Evolutionary conservation across 2,797 vertebrate genomes (phyloP).

Genomic region (Melanotaenia nigrans): DNA sequence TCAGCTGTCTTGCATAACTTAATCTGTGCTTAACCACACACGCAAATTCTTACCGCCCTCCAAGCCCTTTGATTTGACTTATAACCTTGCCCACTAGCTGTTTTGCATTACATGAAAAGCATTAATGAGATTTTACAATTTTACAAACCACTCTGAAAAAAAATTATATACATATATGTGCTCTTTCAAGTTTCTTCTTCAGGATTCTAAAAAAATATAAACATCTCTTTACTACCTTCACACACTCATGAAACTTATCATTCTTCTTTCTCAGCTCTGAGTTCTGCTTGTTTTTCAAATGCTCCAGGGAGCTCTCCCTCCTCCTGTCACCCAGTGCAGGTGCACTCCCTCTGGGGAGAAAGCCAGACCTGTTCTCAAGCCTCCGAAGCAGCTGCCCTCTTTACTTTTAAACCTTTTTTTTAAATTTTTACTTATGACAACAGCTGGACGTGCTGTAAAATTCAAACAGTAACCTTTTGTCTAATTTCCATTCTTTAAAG

Average conservation of each 20-base stretch:
- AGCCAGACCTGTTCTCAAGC: constrained; percentile 62
- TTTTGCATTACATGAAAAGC: neutral
- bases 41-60: constrained; percentile 2
- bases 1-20: neutral
- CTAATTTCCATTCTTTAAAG: constrained; percentile 34
- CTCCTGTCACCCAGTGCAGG: constrained; percentile 64
- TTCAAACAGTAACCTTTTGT: constrained; percentile 56
- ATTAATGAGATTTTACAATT: neutral
- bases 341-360: constrained; percentile 70
- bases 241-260: neutral
- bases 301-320: constrained; percentile 39
- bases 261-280: neutral
- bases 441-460: constrained; percentile 71
- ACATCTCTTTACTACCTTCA: neutral
- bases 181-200: neutral
- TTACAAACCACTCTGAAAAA: neutral
- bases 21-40: constrained; percentile 16
- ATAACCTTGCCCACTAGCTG: neutral
- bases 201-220: neutral
- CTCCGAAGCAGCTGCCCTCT: constrained; percentile 46
- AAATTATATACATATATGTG: neutral
- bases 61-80: neutral
- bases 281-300: neutral
- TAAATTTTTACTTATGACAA: constrained; percentile 65
- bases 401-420: constrained; percentile 67